phyloP scores from a whole-genome alignment of 92 coral and sea anemone genomes.

The Epizoanthus rinbou region DNA sequence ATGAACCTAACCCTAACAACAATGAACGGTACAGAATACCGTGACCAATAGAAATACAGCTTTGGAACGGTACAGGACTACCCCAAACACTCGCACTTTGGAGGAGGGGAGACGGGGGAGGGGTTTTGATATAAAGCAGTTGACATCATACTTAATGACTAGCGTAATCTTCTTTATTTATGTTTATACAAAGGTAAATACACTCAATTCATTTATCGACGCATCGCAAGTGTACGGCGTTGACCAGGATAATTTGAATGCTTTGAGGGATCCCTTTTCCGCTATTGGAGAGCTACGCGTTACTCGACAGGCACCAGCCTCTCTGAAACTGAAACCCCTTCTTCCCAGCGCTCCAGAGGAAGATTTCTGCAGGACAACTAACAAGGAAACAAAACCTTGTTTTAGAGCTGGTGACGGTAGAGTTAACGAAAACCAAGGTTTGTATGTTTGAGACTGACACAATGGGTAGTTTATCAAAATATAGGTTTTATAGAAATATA shows the following conservation, averaged over 20 bases:
- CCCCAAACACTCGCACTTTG: no score
- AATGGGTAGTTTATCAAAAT: no score
- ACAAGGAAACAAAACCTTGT: conserved; percentile 25
- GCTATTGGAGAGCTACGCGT: neutral
- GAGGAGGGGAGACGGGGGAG: no score
- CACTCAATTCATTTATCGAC: conserved; percentile 66
- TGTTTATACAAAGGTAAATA: conserved; percentile 13
- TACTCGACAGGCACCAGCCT: neutral
- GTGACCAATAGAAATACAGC: no score
- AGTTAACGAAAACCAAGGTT: conserved; percentile 69
- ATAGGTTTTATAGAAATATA: no score
- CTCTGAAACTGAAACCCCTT: neutral
- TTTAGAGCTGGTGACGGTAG: conserved; percentile 70
- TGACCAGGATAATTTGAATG: neutral
- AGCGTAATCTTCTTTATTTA: neutral
- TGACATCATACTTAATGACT: no score
- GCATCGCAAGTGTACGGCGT: conserved; percentile 75
- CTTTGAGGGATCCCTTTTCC: conserved; percentile 29
- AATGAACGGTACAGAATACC: no score
- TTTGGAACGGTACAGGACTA: no score
- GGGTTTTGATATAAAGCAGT: no score
- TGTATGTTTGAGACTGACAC: neutral
- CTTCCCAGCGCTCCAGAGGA: neutral
- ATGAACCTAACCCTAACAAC: no score
- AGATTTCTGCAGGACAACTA: neutral